Conservation (phyloP, 1,140 invertebrate genomes). For the Pseudomyrmex pallidus region DNA sequence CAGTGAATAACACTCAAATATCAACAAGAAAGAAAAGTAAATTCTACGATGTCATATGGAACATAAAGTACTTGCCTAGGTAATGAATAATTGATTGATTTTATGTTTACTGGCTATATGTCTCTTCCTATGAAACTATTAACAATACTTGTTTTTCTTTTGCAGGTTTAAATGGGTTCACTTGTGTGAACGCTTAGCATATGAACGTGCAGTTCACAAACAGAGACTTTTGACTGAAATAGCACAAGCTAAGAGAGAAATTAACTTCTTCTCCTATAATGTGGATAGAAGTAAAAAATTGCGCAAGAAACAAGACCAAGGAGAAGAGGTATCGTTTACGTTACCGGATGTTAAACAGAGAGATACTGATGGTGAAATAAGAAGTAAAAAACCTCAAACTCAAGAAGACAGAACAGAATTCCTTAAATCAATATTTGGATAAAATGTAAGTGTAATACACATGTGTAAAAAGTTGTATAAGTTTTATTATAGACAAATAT, state of each 20-base stretch:
- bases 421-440: conserved; percentile 85
- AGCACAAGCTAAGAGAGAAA: conserved; percentile 95
- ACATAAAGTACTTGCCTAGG: conserved; percentile 96
- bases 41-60: conserved; percentile 97
- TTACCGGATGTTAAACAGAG: conserved; percentile 82
- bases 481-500: neutral
- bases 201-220: conserved; percentile 95
- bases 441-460: conserved; percentile 13
- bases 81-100: conserved; percentile 73
- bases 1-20: conserved; percentile 94
- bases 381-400: conserved; percentile 76
- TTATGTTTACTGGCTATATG: neutral
- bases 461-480: conserved; percentile 13
- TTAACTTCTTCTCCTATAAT: conserved; percentile 93
- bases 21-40: conserved; percentile 94
- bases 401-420: conserved; percentile 83
- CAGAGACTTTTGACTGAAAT: conserved; percentile 95
- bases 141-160: conserved; percentile 14
- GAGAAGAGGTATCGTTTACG: conserved; percentile 71
- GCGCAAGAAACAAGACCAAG: conserved; percentile 84
- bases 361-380: conserved; percentile 82
- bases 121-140: neutral
- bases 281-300: conserved; percentile 91
- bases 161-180: conserved; percentile 97
- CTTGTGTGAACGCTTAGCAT: conserved; percentile 95